Evolutionary conservation across 2,888 invertebrate genomes (phyloP).

Genomic region (Chrysina gloriosa): DNA sequence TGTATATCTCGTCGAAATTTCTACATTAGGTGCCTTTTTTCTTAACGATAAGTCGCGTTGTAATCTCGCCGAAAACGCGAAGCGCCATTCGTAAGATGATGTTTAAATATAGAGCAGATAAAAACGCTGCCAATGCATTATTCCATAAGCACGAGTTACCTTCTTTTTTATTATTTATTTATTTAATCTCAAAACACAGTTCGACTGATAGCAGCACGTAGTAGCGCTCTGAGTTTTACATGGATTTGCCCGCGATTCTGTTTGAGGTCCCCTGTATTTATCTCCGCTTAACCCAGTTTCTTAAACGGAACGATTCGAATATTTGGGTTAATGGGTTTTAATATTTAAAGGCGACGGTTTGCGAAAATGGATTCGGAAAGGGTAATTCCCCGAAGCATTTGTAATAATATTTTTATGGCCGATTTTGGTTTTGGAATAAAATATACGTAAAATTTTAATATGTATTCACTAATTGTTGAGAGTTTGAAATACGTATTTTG

Average conservation of each 20-base stretch:
- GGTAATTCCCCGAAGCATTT: no score
- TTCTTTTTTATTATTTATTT: constrained; percentile 8
- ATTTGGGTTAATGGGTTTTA: not conserved
- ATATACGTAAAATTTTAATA: no score
- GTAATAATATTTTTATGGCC: no score
- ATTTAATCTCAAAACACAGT: not conserved
- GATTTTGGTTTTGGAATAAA: no score
- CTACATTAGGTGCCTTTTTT: not conserved
- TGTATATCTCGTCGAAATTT: not conserved
- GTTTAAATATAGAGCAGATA: constrained; percentile 24
- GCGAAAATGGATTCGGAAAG: not conserved
- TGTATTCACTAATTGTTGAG: no score
- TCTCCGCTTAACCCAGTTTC: not conserved
- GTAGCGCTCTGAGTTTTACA: not conserved
- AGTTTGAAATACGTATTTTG: no score
- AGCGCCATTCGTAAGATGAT: not conserved
- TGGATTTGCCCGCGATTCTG: not conserved
- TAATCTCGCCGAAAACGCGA: not conserved
- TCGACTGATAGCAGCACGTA: not conserved
- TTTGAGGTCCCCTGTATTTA: not conserved
- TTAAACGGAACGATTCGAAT: not conserved
- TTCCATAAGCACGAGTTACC: not conserved
- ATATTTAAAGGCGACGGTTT: not conserved
- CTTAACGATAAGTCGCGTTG: not conserved
- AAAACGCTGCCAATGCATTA: constrained; percentile 9